Base-by-base conservation (phyloP, 2,797 vertebrate genomes). In the Gila robusta region DNA sequence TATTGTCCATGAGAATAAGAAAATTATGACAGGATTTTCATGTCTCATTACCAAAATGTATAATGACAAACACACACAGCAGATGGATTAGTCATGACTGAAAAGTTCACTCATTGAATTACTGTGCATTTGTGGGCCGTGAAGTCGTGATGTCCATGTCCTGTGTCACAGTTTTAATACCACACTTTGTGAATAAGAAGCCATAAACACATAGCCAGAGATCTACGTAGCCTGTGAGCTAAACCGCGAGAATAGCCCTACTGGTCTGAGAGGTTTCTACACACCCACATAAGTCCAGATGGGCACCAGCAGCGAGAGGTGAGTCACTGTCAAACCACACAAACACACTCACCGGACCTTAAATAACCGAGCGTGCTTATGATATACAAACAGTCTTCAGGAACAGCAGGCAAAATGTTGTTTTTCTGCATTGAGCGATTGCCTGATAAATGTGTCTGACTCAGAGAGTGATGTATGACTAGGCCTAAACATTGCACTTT, bases 271-370 rank as follows among this genome's bases (percentile, higher is more conserved):
- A 90, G 41, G 17, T 76, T 79, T 83, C 56, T 69, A 80, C 67
- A 59, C 88, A 73, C 86, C 86, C 71, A 87, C 89, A 79, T 62
- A 28, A 28, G 39, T 44, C 79, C 87, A 88, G 80, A 83, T 73
- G 84, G 83, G 56, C 11, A 66, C 79, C 64, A 83, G 79, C 52
- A 49, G 77, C 35, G 80, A 71, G 70, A 54, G 39, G 19, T 52
- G 83, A 88, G 69, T 85, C 84, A 88, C 87, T 72, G 39, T 72
- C 28, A 82, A 85, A 73, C 56, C 41, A 74, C 84, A 80, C 77
- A 70, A 66, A 69, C 64, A 79, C 47, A 41, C 49, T 79, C 64
- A 35, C 8, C 52, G 35, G 76, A 71, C 66, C 76, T 72, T 71
- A 69, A 79, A 85, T 35, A 72, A 79, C 83, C 16, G 19, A 59